Evolutionary conservation across 2,113 vertebrate species (phyloP).

Genomic region (Bostrychus sinensis): DNA sequence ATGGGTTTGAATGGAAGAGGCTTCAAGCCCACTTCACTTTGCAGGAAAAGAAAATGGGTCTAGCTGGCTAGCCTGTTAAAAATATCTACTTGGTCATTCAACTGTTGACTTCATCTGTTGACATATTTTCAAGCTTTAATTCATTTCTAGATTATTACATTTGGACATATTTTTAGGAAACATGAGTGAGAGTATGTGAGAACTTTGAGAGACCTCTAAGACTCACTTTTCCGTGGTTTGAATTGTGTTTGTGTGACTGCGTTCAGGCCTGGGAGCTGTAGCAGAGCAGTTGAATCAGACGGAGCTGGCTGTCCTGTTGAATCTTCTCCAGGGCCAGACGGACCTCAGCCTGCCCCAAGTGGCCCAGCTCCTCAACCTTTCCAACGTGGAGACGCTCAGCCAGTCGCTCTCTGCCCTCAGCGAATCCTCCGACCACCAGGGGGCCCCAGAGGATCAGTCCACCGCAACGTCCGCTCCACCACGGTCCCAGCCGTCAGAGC

Average conservation of each 20-base stretch:
- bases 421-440: constrained; percentile 84
- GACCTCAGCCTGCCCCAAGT: constrained; percentile 93
- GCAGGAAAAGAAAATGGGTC: not conserved
- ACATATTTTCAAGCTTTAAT: not conserved
- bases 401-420: constrained; percentile 89
- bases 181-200: not conserved
- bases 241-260: constrained; percentile 11
- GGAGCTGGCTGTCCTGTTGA: constrained; percentile 92
- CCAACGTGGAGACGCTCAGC: constrained; percentile 91
- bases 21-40: too few relatives aligned
- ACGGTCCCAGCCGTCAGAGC: constrained; percentile 71
- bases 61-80: not conserved
- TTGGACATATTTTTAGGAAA: not conserved
- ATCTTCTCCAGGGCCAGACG: constrained; percentile 96
- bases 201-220: not conserved
- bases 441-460: constrained; percentile 74
- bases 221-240: not conserved
- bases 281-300: constrained; percentile 97
- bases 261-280: constrained; percentile 86
- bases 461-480: constrained; percentile 45
- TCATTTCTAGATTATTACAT: not conserved
- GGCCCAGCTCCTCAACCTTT: constrained; percentile 91
- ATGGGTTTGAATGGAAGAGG: too few relatives aligned
- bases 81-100: not conserved
- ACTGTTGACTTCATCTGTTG: not conserved